Base-by-base conservation (phyloP, 1,140 invertebrate species). In the Cecropterus lyciades region DNA sequence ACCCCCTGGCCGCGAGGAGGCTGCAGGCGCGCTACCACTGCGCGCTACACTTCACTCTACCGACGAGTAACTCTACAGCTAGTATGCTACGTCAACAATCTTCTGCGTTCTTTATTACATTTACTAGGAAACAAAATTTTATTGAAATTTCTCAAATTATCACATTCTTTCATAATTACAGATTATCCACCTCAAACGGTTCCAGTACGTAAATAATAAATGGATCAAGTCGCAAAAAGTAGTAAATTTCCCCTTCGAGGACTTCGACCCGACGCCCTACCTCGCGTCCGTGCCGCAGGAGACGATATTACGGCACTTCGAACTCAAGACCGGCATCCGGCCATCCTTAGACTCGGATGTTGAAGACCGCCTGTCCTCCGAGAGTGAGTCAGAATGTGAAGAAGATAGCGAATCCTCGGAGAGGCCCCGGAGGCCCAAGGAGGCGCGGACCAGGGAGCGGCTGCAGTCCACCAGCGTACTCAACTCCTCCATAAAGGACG, bases 191-290 rank as follows among this genome's bases (percentile, higher is more conserved):
- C 85, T 98, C 57, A 98, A 98, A 83, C 93, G 97, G 24, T 98
- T 98, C 87, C 97, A 98, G 88, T 97, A 95, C 79, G 94, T 97
- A 6, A 96, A 97, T 85, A 96, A 95, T 77, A 96, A 97, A 81
- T 98, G 97, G 97, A 95, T 98, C n/a, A 98, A 98, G 84, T 98
- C 97, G 0, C 96, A 97, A 80, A 98, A 98, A 87, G 96, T 97
- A 45, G 97, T 98, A 0, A 95, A 97, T 78, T 98, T 98, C 83
- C 97, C 97, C 0, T 95, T 96, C 67, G 93, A 95, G 65, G 93
- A 97, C 78, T 98, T 98, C 84, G 96, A 98, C 86, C 96, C 96
- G 0, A 96, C 96, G 0, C 94, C 94, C 1, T 97, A 96, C 91
- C 87, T 97, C 14, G 96, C 96, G 0, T 94, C 95, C 0, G 95